Base-by-base conservation (phyloP, 2,797 vertebrate species). In the Bryconaethiops microstoma region DNA sequence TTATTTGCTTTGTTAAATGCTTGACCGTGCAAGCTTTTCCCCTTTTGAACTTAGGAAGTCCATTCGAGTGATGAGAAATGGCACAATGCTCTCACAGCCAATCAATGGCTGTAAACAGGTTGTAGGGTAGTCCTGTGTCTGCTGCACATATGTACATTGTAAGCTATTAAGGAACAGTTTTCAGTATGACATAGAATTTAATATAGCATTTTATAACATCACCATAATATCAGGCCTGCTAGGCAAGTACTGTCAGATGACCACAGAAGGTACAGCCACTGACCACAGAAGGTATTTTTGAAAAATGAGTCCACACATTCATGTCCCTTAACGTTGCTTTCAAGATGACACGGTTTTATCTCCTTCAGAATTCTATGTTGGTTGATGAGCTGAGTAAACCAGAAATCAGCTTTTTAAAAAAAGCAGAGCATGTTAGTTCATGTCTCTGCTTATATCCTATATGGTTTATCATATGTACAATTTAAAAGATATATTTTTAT, bases 81-180 rank as follows among this genome's bases (percentile, higher is more conserved):
- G 6, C 29, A 57, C 35, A 59, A 25, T 13, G 7, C 10, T 68
- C 64, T 48, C 48, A 42, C 19, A 39, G 23, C 16, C 7, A 1
- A 35, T 35, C 48, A 57, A n/a, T 55, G n/a, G 8, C 60, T 48
- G 14, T 81, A 80, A 80, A 68, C 65, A 68, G 65, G 65, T 40
- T 42, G 13, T 12, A 1, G 40, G 39, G 7, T 83, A 78, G 62
- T 17, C 5, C 39, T 40, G 17, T 40, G 13, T 17, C 70, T 74
- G 71, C 55, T 59, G 52, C 62, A 74, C 35, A 48, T 10, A 67
- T 73, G 59, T 39, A 17, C 70, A 76, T n/a, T n/a, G n/a, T 79
- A 55, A 57, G 68, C 59, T 55, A 70, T 7, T 75, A 69, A 74
- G 21, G 57, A 77, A 74, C 74, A 74, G 55, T 80, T 70, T 80